Conservation (phyloP, 2,888 invertebrate species). For the Dynastes tityus region DNA sequence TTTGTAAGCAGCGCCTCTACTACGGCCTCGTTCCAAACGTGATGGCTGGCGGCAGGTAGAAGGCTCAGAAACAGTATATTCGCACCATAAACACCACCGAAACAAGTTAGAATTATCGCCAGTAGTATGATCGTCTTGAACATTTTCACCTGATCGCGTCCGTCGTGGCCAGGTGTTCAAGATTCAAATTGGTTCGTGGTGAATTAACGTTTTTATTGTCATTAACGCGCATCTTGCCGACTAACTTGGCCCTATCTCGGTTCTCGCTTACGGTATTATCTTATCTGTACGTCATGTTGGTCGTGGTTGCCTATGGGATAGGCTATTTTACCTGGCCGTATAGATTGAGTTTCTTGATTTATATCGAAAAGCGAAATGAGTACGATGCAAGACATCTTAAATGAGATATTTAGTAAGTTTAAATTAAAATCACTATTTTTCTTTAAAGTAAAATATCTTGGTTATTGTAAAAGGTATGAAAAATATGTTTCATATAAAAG, state of each 20-base stretch:
- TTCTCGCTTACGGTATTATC: not conserved
- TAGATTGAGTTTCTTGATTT: not conserved
- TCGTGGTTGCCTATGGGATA: no score
- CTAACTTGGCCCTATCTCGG: not conserved
- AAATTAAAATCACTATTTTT: no score
- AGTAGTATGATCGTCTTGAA: not conserved
- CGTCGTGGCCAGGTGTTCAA: not conserved
- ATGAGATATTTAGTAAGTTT: no score
- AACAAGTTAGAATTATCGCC: not conserved
- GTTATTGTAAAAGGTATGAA: no score
- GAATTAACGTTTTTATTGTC: not conserved
- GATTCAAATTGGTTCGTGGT: not conserved
- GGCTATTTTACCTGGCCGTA: not conserved
- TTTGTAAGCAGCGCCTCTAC: constrained; percentile 43
- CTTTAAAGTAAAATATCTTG: no score
- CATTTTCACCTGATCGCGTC: not conserved
- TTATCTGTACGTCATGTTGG: not conserved
- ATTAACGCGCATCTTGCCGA: not conserved
- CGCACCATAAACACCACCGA: constrained; percentile 12
- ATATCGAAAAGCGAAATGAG: no score
- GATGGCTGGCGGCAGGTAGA: constrained; percentile 50
- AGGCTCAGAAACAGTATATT: constrained; percentile 49
- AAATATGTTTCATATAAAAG: no score
- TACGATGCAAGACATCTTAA: no score
- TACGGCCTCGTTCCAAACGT: constrained; percentile 53